These are phyloP conservation scores for Menidia beryllina DNA, from an alignment of 2,113 vertebrate genomes.

Conservation along the genomic window DNA sequence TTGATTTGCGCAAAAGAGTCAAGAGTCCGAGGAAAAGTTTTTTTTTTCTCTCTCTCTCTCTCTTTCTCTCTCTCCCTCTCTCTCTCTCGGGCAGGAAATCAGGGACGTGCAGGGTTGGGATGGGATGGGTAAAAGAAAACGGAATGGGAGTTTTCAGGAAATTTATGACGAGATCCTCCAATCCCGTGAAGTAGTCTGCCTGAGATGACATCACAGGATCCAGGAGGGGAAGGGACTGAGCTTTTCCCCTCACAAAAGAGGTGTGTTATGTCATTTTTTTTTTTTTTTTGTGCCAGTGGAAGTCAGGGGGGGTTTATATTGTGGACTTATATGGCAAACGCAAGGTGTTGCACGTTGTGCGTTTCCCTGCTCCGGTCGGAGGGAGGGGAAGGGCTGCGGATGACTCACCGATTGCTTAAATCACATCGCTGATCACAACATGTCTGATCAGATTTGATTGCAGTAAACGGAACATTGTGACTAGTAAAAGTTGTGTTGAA, in stretches of 20 bases:
- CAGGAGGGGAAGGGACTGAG: slow-evolving; percentile 62
- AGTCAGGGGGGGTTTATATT: slow-evolving; percentile 36
- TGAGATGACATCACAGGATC: slow-evolving; percentile 78
- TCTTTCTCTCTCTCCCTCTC: slow-evolving; percentile 10
- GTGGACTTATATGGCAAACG: slow-evolving; percentile 76
- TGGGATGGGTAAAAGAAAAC: slow-evolving; percentile 50
- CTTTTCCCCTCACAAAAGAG: slow-evolving; percentile 55
- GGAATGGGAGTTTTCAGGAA: slow-evolving; percentile 75
- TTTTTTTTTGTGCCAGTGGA: slow-evolving; percentile 24
- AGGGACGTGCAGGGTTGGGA: slow-evolving; percentile 63
- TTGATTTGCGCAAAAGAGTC: slow-evolving; percentile 33
- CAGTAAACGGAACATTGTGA: not conserved
- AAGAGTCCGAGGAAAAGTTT: slow-evolving; percentile 30
- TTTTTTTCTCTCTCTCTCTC: slow-evolving; percentile 10
- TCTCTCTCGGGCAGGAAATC: slow-evolving; percentile 64
- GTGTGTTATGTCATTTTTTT: slow-evolving; percentile 41
- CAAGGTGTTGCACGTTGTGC: slow-evolving; percentile 53
- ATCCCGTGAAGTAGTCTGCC: slow-evolving; percentile 72
- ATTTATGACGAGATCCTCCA: slow-evolving; percentile 78
- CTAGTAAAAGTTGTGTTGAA: not conserved
- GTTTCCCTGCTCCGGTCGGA: slow-evolving; percentile 33
- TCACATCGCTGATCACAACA: slow-evolving; percentile 11
- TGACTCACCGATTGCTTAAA: slow-evolving; percentile 19
- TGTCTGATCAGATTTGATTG: not conserved
- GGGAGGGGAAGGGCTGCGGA: not conserved